Percentiles rank a stretch among this genome's conserved stretches.
Evolutionary conservation across 2,797 vertebrate species (phyloP).

Genomic region (Sebastes alutus): DNA sequence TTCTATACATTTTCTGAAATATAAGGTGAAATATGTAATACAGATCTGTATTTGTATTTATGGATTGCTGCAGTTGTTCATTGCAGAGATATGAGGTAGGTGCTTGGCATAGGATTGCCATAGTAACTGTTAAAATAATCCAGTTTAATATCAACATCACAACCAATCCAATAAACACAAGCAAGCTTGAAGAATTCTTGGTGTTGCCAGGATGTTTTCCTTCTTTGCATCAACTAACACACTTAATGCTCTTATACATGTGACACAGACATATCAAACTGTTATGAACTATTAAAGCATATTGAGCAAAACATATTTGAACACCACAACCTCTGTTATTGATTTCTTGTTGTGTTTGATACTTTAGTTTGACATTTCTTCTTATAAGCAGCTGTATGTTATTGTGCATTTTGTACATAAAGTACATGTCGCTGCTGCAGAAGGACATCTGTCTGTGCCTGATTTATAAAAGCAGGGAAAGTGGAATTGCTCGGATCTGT

Average conservation of each 20-base stretch:
- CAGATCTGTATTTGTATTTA: background rate
- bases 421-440: background rate
- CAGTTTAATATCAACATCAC: slow-evolving; percentile 2
- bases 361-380: background rate
- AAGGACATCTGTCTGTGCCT: background rate
- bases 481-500: slow-evolving; percentile 52
- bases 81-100: background rate
- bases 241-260: background rate
- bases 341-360: background rate
- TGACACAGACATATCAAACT: background rate
- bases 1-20: background rate
- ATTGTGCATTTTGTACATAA: background rate
- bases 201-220: background rate
- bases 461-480: slow-evolving; percentile 28
- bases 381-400: background rate
- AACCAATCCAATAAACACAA: slow-evolving; percentile 6
- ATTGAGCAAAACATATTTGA: background rate
- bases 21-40: background rate
- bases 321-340: background rate
- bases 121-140: background rate
- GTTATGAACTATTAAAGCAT: background rate
- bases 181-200: background rate
- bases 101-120: background rate
- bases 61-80: background rate
- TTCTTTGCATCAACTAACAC: background rate